Percentiles rank a stretch among this genome's conserved stretches.
phyloP scores from a whole-genome alignment of 2,888 invertebrate species.

The Cryptocephalus moraei region DNA sequence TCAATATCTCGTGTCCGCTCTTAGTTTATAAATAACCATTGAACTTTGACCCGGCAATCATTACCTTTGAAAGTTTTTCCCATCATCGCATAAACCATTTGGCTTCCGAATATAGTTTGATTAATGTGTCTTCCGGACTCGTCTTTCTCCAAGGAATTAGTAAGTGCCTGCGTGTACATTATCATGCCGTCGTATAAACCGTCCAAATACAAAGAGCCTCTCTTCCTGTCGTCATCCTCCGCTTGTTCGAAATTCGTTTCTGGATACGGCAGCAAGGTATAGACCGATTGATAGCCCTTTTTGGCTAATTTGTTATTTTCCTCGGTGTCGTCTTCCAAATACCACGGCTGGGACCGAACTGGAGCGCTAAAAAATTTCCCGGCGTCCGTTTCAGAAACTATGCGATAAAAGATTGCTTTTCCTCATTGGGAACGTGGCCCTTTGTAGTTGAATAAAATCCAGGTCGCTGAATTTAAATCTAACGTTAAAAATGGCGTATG shows the following conservation, averaged over 20 bases:
- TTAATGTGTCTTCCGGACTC: conserved; percentile 28
- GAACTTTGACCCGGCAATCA: too few relatives aligned
- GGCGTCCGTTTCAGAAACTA: not conserved
- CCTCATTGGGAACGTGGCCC: not conserved
- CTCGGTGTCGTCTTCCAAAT: conserved; percentile 62
- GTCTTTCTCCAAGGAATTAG: conserved; percentile 60
- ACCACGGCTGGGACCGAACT: conserved; percentile 70
- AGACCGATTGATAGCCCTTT: conserved; percentile 75
- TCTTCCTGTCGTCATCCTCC: conserved; percentile 65
- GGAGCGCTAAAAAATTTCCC: conserved; percentile 22
- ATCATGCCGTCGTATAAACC: conserved; percentile 95
- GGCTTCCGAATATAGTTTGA: conserved; percentile 62
- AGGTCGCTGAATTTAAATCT: too few relatives aligned
- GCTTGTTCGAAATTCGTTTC: conserved; percentile 62
- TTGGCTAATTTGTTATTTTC: conserved; percentile 76
- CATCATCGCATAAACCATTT: conserved; percentile 78
- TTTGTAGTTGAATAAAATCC: too few relatives aligned
- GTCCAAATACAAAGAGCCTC: conserved; percentile 30
- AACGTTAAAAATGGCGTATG: too few relatives aligned
- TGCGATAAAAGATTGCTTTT: not conserved
- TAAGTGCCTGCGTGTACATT: conserved; percentile 84
- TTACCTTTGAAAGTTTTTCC: conserved; percentile 73
- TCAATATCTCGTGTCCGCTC: too few relatives aligned
- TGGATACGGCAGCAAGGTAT: conserved; percentile 76
- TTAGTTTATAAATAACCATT: too few relatives aligned